phyloP scores from a whole-genome alignment of 2,797 vertebrate genomes.

The Morelia viridis region DNA sequence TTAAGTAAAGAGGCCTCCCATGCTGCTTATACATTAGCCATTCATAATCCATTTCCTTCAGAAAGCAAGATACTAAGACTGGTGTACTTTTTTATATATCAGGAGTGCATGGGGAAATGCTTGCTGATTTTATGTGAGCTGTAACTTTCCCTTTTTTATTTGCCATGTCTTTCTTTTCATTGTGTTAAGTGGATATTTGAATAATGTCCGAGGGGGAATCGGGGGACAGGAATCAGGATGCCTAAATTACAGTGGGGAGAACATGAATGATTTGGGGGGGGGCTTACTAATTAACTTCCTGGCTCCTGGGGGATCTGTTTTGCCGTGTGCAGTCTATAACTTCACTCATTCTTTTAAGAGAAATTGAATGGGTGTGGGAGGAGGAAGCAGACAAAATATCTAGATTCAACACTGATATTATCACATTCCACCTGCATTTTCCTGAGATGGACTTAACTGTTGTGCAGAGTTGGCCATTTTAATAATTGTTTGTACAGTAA shows the following conservation, averaged over 20 bases:
- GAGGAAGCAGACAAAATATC: not conserved
- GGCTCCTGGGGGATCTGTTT: not conserved
- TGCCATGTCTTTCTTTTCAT: not conserved
- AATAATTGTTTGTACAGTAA: slow-evolving; percentile 36
- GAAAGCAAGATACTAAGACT: not conserved
- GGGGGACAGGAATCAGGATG: not conserved
- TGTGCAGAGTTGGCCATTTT: slow-evolving; percentile 16
- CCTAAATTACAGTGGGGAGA: not conserved
- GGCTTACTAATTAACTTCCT: slow-evolving; percentile 1
- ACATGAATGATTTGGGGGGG: slow-evolving; percentile 1
- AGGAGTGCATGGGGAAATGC: not conserved
- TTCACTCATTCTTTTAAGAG: not conserved
- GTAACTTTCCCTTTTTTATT: not conserved
- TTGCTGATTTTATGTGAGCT: not conserved
- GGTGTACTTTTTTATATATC: not conserved
- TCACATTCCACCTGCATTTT: not conserved
- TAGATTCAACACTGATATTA: not conserved
- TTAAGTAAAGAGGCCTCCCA: slow-evolving; percentile 4
- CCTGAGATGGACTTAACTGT: not conserved
- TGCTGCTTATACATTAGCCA: not conserved
- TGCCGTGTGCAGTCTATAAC: not conserved
- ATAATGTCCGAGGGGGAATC: not conserved
- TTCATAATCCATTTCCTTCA: slow-evolving; percentile 2
- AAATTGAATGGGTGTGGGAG: not conserved
- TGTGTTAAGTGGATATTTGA: not conserved